Base-by-base conservation (phyloP, 2,888 invertebrate genomes). In the Acleris laterana region DNA sequence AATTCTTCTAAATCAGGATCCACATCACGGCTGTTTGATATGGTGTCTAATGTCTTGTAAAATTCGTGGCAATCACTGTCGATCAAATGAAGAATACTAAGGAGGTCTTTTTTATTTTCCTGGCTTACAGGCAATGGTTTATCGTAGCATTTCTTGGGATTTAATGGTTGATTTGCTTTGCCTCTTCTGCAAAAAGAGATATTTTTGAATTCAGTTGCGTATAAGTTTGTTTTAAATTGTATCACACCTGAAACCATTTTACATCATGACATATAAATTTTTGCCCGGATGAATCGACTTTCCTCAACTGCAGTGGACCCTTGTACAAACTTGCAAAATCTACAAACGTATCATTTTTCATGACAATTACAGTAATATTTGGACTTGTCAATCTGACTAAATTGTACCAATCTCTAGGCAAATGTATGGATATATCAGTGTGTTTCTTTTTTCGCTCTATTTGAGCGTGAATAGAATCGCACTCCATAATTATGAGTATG, bases 201-300 rank as follows among this genome's bases (percentile, higher is more conserved):
- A 2, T 68, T 55, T 25, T 55, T 59, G 55, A 68, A 63, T 19
- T 42, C 62, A n/a, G 48, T 56, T 7, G 48, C 17, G 38, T 62
- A 58, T 59, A 63, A 68, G 53, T 32, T 61, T 44, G 61, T 62
- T 66, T 66, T 57, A 57, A 66, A 66, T 20, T 66, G 42, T 46
- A 66, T 60, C 20, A 62, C 58, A 50, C 63, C 63, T 32, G 63
- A 53, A 67, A 62, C 67, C 67, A 68, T 68, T 68, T 63, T 16
- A 68, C 60, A 58, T 62, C 58, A 53, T 59, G 67, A 62, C 67
- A 67, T 59, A 62, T 46, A 48, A 58, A 67, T 62, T 62, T 68
- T 20, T 68, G 59, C n/a, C 68, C 68, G 38, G 62, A 63, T 53
- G 57, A 17, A 62, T 67, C 63, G 49, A 59, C 51, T 68, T 68